A percentile compares a stretch with the other conserved stretches of the same genome.
Conservation (phyloP, 2,113 vertebrate genomes). For the Crocuta crocuta region DNA sequence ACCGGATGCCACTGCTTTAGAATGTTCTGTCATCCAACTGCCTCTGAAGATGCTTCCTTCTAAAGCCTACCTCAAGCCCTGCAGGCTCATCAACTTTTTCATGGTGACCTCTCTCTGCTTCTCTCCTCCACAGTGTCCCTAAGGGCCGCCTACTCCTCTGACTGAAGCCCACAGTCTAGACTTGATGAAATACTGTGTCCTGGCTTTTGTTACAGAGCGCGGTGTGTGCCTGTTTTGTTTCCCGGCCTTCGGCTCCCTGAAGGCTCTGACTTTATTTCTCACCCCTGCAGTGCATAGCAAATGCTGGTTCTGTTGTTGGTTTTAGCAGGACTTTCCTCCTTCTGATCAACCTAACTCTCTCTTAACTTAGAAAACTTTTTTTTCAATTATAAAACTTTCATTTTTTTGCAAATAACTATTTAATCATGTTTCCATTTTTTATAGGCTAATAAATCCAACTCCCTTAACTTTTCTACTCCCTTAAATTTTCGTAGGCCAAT, state of each 20-base stretch:
- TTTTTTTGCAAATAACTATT: conserved; percentile 35
- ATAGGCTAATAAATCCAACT: not conserved
- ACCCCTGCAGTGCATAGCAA: not conserved
- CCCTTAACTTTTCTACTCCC: not conserved
- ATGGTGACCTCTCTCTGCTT: not conserved
- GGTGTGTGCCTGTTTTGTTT: not conserved
- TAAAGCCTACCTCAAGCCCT: not conserved
- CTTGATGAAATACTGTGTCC: not conserved
- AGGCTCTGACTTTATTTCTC: conserved; percentile 1
- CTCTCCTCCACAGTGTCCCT: not conserved
- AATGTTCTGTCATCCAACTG: not conserved
- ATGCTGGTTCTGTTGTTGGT: not conserved
- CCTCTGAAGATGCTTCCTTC: not conserved
- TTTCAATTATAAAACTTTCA: conserved; percentile 54
- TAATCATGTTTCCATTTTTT: not conserved
- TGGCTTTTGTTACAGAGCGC: not conserved
- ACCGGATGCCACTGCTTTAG: not conserved
- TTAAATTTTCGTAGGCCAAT: not conserved
- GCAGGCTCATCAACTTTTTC: not conserved
- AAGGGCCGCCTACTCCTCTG: not conserved
- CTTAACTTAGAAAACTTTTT: conserved; percentile 5
- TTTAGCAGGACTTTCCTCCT: not conserved
- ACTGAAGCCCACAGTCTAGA: conserved; percentile 64
- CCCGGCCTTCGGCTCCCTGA: not conserved
- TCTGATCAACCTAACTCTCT: conserved; percentile 14